phyloP scores from a whole-genome alignment of 2,797 vertebrate species.

The Gambelia wislizenii region DNA sequence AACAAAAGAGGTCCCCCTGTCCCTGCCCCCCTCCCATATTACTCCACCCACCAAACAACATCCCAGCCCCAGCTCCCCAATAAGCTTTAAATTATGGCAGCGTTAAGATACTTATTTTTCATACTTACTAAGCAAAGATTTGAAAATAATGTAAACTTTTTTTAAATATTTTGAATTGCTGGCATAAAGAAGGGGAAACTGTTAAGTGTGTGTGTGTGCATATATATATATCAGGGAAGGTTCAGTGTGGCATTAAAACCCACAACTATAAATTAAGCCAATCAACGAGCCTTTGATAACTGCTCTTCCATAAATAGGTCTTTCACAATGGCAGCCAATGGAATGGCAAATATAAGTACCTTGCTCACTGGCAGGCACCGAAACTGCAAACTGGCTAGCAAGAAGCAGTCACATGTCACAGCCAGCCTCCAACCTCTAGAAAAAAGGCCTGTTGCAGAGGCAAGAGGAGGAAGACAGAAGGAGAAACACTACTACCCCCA shows the following conservation, averaged over 20 bases:
- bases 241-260: constrained; percentile 26
- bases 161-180: constrained; percentile 68
- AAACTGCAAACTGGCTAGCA: constrained; percentile 15
- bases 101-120: constrained; percentile 67
- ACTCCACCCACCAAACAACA: constrained; percentile 55
- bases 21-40: constrained; percentile 34
- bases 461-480: neutral
- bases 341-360: constrained; percentile 1
- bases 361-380: neutral
- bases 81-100: constrained; percentile 81
- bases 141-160: constrained; percentile 75
- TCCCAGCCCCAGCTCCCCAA: constrained; percentile 62
- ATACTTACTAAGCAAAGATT: constrained; percentile 75
- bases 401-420: neutral
- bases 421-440: constrained; percentile 16
- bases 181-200: constrained; percentile 42
- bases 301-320: constrained; percentile 8
- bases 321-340: neutral
- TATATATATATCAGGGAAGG: constrained; percentile 11
- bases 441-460: neutral
- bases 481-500: neutral
- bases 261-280: constrained; percentile 59
- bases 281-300: constrained; percentile 31
- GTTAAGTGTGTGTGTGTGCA: neutral
- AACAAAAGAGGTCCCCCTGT: constrained; percentile 54